Base-by-base conservation (phyloP, 2,888 invertebrate genomes). In the Imbricaverruca yamaguchii region DNA sequence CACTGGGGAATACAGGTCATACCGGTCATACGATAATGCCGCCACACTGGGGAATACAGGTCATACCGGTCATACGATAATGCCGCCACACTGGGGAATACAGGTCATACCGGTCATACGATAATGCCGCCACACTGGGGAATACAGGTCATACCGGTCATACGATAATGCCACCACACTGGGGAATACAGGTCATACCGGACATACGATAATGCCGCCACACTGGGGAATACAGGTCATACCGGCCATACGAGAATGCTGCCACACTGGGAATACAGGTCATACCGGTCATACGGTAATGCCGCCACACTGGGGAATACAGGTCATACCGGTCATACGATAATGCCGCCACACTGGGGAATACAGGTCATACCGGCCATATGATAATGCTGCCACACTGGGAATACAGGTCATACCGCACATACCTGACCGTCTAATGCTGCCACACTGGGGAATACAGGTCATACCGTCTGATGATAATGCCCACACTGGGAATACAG, bases 241-340 rank as follows among this genome's bases (percentile, higher is more conserved):
- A 0, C 97, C 97, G 84, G 97, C 95, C 80, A 96, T 92, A 86
- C 93, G 92, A 95, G 92, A 84, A 94, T 91, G 85, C 94, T 93
- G 81, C 93, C 93, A 80, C 95, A 90, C 94, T 94, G 85, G 83
- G 12, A 11, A 15, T 11, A 6, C 6, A 61, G 6, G 18, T 15
- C 12, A 13, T 18, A 61, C 61, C 61, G 61, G 61, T 6, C 6
- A 6, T 15, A 18, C 15, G 6, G n/a, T n/a, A n/a, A n/a, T n/a
- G n/a, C n/a, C n/a, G n/a, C n/a, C n/a, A n/a, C n/a, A n/a, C n/a
- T n/a, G n/a, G n/a, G n/a, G n/a, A n/a, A n/a, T n/a, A n/a, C 57
- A 13, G 57, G 57, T 9, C 89, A 96, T 96, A 0, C 97, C 97
- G 84, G 97, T 95, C 80, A 96, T 92, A 86, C 93, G 92, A 95